Percentiles rank a stretch among this genome's conserved stretches.
Evolutionary conservation across 2,797 vertebrate species (phyloP).

Genomic region (Eidolon dupreanum): DNA sequence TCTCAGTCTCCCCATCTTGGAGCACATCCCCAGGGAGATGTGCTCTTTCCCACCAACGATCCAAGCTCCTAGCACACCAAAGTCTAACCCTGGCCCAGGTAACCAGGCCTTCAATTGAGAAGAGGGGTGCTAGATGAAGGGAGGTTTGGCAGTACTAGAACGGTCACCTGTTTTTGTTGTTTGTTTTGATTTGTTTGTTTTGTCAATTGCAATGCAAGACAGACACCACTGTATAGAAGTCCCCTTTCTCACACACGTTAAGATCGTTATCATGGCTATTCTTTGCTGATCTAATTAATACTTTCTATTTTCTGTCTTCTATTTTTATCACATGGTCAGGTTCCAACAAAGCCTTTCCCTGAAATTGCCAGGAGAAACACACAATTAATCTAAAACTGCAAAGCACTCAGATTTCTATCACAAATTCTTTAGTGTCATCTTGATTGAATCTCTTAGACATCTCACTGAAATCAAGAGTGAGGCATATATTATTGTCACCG

Average conservation of each 20-base stretch:
- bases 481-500: not conserved
- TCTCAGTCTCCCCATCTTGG: not conserved
- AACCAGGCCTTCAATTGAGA: not conserved
- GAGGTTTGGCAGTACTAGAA: not conserved
- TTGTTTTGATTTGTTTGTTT: not conserved
- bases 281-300: not conserved
- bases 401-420: not conserved
- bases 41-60: not conserved
- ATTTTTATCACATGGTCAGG: not conserved
- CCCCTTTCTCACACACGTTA: not conserved
- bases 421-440: not conserved
- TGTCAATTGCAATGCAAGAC: not conserved
- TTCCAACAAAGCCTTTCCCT: not conserved
- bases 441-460: not conserved
- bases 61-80: not conserved
- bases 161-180: not conserved
- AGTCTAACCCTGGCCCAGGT: not conserved
- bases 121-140: not conserved
- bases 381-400: constrained; percentile 52
- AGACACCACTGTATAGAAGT: not conserved
- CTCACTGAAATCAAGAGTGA: not conserved
- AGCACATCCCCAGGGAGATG: not conserved
- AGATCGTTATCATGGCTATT: not conserved
- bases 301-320: not conserved
- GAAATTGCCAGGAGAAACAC: not conserved